phyloP scores from a whole-genome alignment of 2,888 invertebrate species.

The Portevinia maculata region DNA sequence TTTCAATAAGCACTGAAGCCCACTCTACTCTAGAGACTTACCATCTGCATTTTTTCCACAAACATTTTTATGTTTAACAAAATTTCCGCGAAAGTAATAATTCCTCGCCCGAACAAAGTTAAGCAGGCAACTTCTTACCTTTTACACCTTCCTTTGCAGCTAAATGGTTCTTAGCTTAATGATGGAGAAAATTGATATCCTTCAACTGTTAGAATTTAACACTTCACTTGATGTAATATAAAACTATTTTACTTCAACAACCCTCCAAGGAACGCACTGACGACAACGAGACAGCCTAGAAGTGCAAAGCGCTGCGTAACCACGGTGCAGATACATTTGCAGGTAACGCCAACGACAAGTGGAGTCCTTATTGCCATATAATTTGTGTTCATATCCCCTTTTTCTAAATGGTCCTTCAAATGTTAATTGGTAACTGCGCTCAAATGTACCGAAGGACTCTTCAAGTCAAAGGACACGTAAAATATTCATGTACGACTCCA shows the following conservation, averaged over 20 bases:
- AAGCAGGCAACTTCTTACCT: slow-evolving; percentile 2
- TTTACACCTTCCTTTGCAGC: neutral
- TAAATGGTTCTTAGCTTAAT: slow-evolving; percentile 64
- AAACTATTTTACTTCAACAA: slow-evolving; percentile 65
- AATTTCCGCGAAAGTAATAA: neutral
- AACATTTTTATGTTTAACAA: neutral
- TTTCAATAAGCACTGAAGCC: too few species aligned
- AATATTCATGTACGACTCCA: neutral
- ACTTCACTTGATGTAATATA: slow-evolving; percentile 71
- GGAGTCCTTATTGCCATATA: slow-evolving; percentile 45
- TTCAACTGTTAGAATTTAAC: slow-evolving; percentile 54
- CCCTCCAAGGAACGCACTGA: slow-evolving; percentile 29
- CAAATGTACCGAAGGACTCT: slow-evolving; percentile 71
- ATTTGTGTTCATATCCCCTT: slow-evolving; percentile 33
- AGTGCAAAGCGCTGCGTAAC: slow-evolving; percentile 30
- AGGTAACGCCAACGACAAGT: slow-evolving; percentile 30
- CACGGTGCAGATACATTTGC: neutral
- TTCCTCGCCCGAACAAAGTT: neutral
- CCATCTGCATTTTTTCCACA: too few species aligned
- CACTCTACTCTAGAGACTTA: too few species aligned
- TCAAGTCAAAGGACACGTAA: slow-evolving; percentile 66
- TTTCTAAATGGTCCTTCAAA: slow-evolving; percentile 69
- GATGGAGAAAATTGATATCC: slow-evolving; percentile 70
- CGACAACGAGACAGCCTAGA: slow-evolving; percentile 42
- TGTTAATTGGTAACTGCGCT: slow-evolving; percentile 74